A percentile compares a stretch with the other conserved stretches of the same genome.
Conservation (phyloP, 2,888 invertebrate genomes). For the Caradrina clavipalpis region DNA sequence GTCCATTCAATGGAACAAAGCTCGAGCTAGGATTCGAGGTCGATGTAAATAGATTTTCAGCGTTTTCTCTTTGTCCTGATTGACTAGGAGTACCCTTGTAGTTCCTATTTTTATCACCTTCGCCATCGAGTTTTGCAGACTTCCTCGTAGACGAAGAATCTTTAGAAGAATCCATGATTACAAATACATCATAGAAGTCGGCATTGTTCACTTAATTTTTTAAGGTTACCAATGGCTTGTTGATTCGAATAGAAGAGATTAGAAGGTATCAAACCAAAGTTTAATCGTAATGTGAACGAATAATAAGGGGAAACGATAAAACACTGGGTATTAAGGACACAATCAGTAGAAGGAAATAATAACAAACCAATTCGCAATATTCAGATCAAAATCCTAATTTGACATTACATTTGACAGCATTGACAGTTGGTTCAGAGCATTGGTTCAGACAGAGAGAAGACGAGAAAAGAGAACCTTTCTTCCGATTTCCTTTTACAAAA, state of each 20-base stretch:
- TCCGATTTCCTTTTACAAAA: neutral
- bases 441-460: conserved; percentile 4
- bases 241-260: conserved; percentile 54
- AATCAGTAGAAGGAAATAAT: conserved; percentile 64
- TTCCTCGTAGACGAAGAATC: conserved; percentile 76
- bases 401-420: conserved; percentile 61
- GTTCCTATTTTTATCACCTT: conserved; percentile 74
- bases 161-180: conserved; percentile 84
- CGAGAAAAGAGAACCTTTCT: no score
- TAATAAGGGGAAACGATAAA: conserved; percentile 32
- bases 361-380: conserved; percentile 67
- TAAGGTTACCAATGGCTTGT: conserved; percentile 76
- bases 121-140: conserved; percentile 73
- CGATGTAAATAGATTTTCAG: conserved; percentile 80
- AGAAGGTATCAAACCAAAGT: conserved; percentile 42
- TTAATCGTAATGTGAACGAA: conserved; percentile 19
- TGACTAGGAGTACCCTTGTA: conserved; percentile 71
- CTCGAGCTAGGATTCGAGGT: conserved; percentile 76
- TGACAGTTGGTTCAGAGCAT: conserved; percentile 56
- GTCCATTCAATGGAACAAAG: conserved; percentile 76
- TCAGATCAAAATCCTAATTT: conserved; percentile 63
- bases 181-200: conserved; percentile 78
- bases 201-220: conserved; percentile 82
- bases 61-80: conserved; percentile 72
- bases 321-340: conserved; percentile 40